Percentiles rank a stretch among this genome's conserved stretches.
Evolutionary conservation across 2,113 vertebrate genomes (phyloP).

Genomic region (Silurus asotus): DNA sequence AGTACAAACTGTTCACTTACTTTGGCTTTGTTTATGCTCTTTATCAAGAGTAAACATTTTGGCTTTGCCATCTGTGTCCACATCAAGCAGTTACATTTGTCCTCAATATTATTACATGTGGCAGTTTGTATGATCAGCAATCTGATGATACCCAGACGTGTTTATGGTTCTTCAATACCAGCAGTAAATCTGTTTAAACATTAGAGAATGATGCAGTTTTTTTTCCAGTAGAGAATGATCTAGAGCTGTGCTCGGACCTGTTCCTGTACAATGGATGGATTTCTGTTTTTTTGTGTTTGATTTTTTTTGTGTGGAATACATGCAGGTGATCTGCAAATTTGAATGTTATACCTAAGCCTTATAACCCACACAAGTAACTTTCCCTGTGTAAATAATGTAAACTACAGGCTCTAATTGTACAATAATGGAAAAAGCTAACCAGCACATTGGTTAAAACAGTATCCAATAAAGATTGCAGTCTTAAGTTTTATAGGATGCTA

Average conservation of each 20-base stretch:
- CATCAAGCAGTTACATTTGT: constrained; percentile 10
- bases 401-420: not conserved
- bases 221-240: not conserved
- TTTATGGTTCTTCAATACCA: constrained; percentile 6
- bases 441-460: not conserved
- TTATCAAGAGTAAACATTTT: not conserved
- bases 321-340: not conserved
- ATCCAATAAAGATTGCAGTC: not conserved
- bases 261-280: not conserved
- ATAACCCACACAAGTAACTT: not conserved
- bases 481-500: not conserved
- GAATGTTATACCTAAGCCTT: not conserved
- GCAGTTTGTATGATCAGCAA: constrained; percentile 5
- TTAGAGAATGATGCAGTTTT: not conserved
- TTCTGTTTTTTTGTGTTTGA: not conserved
- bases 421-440: not conserved
- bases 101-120: not conserved
- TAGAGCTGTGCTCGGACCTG: not conserved
- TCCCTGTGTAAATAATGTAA: not conserved
- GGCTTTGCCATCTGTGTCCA: constrained; percentile 5
- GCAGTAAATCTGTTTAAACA: not conserved
- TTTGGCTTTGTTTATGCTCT: not conserved
- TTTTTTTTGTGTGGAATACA: not conserved
- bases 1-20: not conserved
- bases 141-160: constrained; percentile 19